A percentile compares a stretch with the other conserved stretches of the same genome.
Conservation (phyloP, 35 echinoderm and acorn worm species). For the Ophioderma brevispina region DNA sequence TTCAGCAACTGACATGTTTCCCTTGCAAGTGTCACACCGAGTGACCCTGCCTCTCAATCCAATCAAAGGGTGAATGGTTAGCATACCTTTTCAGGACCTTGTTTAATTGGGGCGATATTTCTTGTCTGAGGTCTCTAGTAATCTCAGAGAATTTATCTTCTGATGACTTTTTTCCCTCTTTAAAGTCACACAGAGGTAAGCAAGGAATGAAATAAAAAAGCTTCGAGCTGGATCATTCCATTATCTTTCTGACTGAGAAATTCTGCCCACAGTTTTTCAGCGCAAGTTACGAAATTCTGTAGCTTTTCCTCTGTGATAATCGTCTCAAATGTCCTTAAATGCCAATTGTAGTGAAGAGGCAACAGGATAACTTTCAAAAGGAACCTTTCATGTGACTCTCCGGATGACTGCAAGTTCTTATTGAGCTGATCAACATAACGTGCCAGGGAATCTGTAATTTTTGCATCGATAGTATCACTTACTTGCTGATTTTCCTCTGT, state of each 20-base stretch:
- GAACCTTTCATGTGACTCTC: background rate
- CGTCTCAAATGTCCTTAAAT: background rate
- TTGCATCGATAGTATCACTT: background rate
- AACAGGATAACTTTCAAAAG: background rate
- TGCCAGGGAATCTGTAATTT: background rate
- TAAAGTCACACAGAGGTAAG: background rate
- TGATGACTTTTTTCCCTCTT: background rate
- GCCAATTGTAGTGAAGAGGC: slow-evolving; percentile 5
- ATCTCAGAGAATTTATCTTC: slow-evolving; percentile 18
- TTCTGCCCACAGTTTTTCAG: background rate
- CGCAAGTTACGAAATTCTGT: background rate
- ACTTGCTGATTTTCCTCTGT: background rate
- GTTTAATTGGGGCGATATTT: slow-evolving; percentile 1
- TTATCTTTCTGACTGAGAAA: background rate
- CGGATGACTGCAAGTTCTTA: background rate
- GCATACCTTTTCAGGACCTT: slow-evolving; percentile 1
- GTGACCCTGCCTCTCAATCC: background rate
- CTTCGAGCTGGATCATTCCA: background rate
- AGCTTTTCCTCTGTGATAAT: slow-evolving; percentile 12
- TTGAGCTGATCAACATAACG: background rate
- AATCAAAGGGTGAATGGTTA: background rate
- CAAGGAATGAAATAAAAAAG: background rate
- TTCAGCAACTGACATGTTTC: background rate
- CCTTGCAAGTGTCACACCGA: background rate
- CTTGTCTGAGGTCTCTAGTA: background rate